Conservation (phyloP, 2,888 invertebrate genomes). For the Clunio marinus region DNA sequence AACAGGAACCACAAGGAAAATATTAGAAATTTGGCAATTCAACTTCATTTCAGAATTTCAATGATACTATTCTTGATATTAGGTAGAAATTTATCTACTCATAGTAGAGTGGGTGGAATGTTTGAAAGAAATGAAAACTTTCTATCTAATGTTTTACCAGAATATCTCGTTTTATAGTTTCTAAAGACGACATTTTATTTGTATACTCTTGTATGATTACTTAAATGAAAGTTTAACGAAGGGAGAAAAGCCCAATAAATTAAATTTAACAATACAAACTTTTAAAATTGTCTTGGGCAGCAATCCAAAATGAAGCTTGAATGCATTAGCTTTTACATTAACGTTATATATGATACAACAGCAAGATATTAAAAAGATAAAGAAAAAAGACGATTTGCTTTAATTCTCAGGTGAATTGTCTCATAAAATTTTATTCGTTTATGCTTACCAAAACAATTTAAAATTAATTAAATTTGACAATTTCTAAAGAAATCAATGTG, state of each 20-base stretch:
- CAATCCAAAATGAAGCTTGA: slow-evolving; percentile 27
- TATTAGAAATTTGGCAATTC: neutral
- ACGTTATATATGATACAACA: too few relatives aligned
- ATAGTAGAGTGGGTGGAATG: neutral
- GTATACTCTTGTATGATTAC: slow-evolving; percentile 1
- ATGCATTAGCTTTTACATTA: neutral
- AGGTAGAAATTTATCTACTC: too few relatives aligned
- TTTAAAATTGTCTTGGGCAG: slow-evolving; percentile 24
- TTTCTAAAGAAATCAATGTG: too few relatives aligned
- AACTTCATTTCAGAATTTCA: too few relatives aligned
- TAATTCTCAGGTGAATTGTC: neutral
- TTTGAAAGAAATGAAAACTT: neutral
- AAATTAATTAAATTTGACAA: too few relatives aligned
- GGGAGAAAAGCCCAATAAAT: slow-evolving; percentile 33
- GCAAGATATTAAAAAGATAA: neutral
- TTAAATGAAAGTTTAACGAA: slow-evolving; percentile 30
- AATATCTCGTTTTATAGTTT: neutral
- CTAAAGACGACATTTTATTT: neutral
- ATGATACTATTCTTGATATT: too few relatives aligned
- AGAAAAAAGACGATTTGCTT: neutral
- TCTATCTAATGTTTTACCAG: neutral
- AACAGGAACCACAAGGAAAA: slow-evolving; percentile 8
- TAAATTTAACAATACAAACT: slow-evolving; percentile 35
- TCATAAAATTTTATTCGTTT: slow-evolving; percentile 9
- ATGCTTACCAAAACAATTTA: too few relatives aligned